Evolutionary conservation across 1,140 invertebrate species (phyloP).

Genomic region (Riptortus pedestris): DNA sequence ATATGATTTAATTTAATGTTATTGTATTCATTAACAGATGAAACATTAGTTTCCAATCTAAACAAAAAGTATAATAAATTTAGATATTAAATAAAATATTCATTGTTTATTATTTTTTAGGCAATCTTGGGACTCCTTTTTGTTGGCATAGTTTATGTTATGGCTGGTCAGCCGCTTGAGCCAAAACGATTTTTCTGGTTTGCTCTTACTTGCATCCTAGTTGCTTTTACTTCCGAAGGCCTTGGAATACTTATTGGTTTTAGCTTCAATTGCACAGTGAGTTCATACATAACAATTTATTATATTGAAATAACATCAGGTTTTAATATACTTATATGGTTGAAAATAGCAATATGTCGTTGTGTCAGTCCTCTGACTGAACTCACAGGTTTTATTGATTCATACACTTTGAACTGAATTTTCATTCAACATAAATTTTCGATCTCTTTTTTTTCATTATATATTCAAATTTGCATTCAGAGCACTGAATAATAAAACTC

Average conservation of each 20-base stretch:
- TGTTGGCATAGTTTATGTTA: constrained; percentile 35
- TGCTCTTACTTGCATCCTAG: constrained; percentile 51
- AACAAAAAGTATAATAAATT: background rate
- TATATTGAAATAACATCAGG: too few relatives aligned
- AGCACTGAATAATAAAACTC: too few relatives aligned
- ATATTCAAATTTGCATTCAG: too few relatives aligned
- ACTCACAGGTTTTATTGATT: background rate
- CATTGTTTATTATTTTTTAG: constrained; percentile 29
- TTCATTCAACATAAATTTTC: too few relatives aligned
- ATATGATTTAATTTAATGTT: too few relatives aligned
- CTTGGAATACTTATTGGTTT: constrained; percentile 61
- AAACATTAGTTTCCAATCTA: too few relatives aligned
- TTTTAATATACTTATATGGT: background rate
- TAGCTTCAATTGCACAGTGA: constrained; percentile 57
- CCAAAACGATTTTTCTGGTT: constrained; percentile 45
- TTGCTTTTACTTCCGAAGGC: constrained; percentile 62
- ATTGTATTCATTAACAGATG: too few relatives aligned
- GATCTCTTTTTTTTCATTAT: too few relatives aligned
- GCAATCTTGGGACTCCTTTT: constrained; percentile 37
- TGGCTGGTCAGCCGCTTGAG: constrained; percentile 39
- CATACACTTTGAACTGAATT: too few relatives aligned
- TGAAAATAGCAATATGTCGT: background rate
- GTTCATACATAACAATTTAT: too few relatives aligned
- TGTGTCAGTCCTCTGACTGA: background rate
- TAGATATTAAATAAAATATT: background rate